These are phyloP conservation scores for Drosophila robusta DNA, from an alignment of 2,888 invertebrate genomes.

Conservation along the genomic window DNA sequence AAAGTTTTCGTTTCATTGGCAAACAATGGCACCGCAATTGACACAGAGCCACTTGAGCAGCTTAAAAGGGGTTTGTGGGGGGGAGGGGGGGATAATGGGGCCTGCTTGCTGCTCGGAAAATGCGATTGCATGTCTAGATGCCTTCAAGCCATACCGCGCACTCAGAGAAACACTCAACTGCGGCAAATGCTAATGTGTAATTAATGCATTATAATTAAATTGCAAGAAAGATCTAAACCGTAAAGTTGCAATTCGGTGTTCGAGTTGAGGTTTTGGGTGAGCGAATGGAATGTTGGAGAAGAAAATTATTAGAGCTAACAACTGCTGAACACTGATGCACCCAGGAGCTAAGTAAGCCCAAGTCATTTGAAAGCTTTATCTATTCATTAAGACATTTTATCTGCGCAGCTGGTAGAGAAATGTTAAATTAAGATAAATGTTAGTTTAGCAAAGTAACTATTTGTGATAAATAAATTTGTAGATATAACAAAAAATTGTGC, in stretches of 20 bases:
- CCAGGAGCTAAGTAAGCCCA: not conserved
- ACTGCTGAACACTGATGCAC: not conserved
- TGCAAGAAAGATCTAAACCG: slow-evolving; percentile 53
- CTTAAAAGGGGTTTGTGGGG: not conserved
- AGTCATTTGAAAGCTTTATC: not conserved
- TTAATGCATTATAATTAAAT: slow-evolving; percentile 71
- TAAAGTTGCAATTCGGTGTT: slow-evolving; percentile 38
- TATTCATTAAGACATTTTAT: not conserved
- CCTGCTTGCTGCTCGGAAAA: slow-evolving; percentile 22
- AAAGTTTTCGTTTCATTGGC: slow-evolving; percentile 57
- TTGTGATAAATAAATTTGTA: not conserved
- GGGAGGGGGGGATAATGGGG: not conserved
- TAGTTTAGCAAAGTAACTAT: too few relatives aligned
- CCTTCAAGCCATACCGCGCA: slow-evolving; percentile 18
- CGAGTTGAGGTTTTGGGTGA: slow-evolving; percentile 19
- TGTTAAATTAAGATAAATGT: too few relatives aligned
- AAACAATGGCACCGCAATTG: slow-evolving; percentile 64
- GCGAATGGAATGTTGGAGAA: slow-evolving; percentile 34
- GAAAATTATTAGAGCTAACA: slow-evolving; percentile 8
- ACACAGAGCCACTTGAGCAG: slow-evolving; percentile 45
- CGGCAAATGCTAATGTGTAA: slow-evolving; percentile 62
- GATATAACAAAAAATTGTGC: not conserved
- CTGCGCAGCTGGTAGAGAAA: not conserved
- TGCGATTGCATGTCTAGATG: slow-evolving; percentile 61
- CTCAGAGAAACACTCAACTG: slow-evolving; percentile 28